Evolutionary conservation across 2,797 vertebrate genomes (phyloP), one percentile per base, ranked within the genome.

Genomic region (Pelochelys cantorii): DNA sequence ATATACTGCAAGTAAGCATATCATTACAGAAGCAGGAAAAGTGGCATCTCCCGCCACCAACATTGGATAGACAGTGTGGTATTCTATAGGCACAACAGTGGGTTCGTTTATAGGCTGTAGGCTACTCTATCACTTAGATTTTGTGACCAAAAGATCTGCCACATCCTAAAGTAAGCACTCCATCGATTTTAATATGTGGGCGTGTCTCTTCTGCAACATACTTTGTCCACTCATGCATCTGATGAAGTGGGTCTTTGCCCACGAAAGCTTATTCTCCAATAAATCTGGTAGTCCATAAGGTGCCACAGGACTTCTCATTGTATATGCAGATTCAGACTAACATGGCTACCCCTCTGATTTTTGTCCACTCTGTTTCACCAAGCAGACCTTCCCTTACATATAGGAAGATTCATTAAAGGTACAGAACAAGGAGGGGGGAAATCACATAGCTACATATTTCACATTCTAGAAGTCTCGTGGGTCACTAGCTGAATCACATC

Each of bases 401-500:
- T 13, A 48, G 71, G 71, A 12, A 42, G 22, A 42, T 37, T 75
- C 71, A 20, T 68, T 68, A 68, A 68, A 68, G 15, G 31, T n/a
- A 10, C 31, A 18, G 62, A 68, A 68, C 7, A 68, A n/a, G 31
- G 31, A 12, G 12, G 12, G 52, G 52, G 12, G 37, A 71, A 8
- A 12, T 1, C 12, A 27, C 7, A 0, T 6, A 0, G 74, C 78
- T 65, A 52, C 74, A 55, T 80, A 1, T 23, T 31, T 6, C 37
- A 0, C 3, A 0, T 75, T 59, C 25, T 59, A 59, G 25, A 59
- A 59, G 23, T 59, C 57, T 14, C 0, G 15, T 4, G 23, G 31
- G 31, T 37, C 34, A 1, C 55, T 42, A 23, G 29, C 54, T 68
- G 65, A 34, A 65, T 6, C 0, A 0, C 5, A 3, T 12, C 54